These are phyloP conservation scores for Acrocyrtus sp. DNA, from an alignment of 2,888 invertebrate genomes.

Conservation along the genomic window DNA sequence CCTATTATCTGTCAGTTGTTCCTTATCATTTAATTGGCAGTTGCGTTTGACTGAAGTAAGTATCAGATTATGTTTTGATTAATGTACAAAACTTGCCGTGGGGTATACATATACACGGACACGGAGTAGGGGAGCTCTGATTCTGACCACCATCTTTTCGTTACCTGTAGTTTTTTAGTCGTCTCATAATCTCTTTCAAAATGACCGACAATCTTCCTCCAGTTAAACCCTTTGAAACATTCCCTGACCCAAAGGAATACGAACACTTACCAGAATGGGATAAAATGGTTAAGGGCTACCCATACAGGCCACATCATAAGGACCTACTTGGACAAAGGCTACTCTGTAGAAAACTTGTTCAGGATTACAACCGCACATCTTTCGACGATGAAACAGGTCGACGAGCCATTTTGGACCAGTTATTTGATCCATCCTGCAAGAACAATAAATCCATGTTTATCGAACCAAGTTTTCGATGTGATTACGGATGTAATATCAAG, in stretches of 20 bases:
- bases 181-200: too few relatives aligned
- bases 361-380: slow-evolving; percentile 22
- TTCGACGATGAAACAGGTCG: slow-evolving; percentile 32
- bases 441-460: slow-evolving; percentile 34
- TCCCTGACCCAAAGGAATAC: slow-evolving; percentile 49
- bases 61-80: too few relatives aligned
- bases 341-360: slow-evolving; percentile 23
- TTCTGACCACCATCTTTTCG: too few relatives aligned
- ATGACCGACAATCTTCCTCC: slow-evolving; percentile 24
- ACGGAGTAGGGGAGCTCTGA: too few relatives aligned
- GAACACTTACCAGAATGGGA: slow-evolving; percentile 56
- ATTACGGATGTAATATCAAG: slow-evolving; percentile 57
- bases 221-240: slow-evolving; percentile 20
- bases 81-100: too few relatives aligned
- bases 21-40: too few relatives aligned
- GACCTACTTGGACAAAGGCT: slow-evolving; percentile 12
- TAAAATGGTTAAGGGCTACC: slow-evolving; percentile 53
- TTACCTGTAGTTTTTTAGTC: too few relatives aligned
- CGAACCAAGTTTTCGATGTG: slow-evolving; percentile 54
- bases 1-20: too few relatives aligned
- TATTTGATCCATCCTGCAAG: slow-evolving; percentile 37
- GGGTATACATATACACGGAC: too few relatives aligned
- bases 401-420: slow-evolving; percentile 26
- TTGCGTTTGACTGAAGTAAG: too few relatives aligned
- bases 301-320: slow-evolving; percentile 30